Evolutionary conservation across 2,888 invertebrate species (phyloP), one percentile per base, ranked within the genome.

Genomic region (Camptogramma bilineatum): DNA sequence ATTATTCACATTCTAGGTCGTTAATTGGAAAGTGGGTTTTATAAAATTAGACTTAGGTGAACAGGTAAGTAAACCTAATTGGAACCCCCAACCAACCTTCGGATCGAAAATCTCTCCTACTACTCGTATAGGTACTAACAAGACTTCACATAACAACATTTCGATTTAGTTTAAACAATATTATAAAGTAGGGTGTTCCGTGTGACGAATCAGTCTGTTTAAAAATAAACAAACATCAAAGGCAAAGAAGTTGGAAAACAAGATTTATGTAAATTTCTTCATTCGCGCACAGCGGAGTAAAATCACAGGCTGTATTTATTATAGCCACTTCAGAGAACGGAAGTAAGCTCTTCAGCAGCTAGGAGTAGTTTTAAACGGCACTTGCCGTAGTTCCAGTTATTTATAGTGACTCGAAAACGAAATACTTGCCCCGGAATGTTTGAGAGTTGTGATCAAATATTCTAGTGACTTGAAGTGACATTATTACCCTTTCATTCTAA

Each of bases 251-350:
- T 58, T 62, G 51, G 53, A 66, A 64, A 71, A 67, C 53, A 70
- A 67, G 63, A 71, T 70, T 68, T 71, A 69, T 70, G 70, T 64
- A 66, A 67, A 71, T 67, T 69, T 74, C 72, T 74, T 74, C 77
- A 75, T 78, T 77, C 73, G 69, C 71, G 69, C 70, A 76, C 73
- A 67, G 71, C 73, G 60, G 69, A 76, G 75, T 75, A 74, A 74
- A 80, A 76, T 80, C 79, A 75, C 78, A 76, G 69, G 70, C 77
- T 75, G 77, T 81, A 81, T 85, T 84, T 83, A 83, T 83, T 82
- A 81, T 73, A 79, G 78, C 73, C 75, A 75, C 80, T 82, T 74
- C 69, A 75, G 77, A 70, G 75, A 70, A 71, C 79, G 79, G 81
- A 81, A 82, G 81, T 79, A 81, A 80, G 77, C 81, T 84, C 82